Evolutionary conservation across 2,113 vertebrate genomes (phyloP).

Genomic region (Clarias macrocephalus): DNA sequence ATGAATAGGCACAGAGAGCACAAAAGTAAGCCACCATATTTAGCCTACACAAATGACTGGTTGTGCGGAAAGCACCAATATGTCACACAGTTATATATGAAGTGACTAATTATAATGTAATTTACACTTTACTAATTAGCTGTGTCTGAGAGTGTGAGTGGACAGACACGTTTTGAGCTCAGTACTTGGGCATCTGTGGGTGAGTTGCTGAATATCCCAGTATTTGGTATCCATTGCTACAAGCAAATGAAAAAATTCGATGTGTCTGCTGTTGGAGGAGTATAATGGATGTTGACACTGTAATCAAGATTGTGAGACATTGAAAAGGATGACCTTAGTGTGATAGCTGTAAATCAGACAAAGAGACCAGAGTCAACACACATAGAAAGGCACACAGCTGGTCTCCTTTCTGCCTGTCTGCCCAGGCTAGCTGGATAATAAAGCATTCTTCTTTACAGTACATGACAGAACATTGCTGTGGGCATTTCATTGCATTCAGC

Average conservation of each 20-base stretch:
- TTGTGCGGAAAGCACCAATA: not conserved
- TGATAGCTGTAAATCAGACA: constrained; percentile 9
- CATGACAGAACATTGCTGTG: constrained; percentile 13
- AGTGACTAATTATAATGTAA: not conserved
- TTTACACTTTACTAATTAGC: not conserved
- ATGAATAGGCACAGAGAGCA: not conserved
- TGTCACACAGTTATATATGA: not conserved
- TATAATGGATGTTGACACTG: constrained; percentile 50
- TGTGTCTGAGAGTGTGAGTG: constrained; percentile 1
- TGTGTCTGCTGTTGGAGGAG: constrained; percentile 34
- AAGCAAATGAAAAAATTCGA: constrained; percentile 17
- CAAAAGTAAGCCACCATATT: not conserved
- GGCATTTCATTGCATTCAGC: constrained; percentile 8
- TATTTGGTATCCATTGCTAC: constrained; percentile 20
- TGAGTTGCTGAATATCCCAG: constrained; percentile 19
- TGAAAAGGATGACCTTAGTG: constrained; percentile 23
- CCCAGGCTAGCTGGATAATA: constrained; percentile 12
- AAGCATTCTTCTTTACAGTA: constrained; percentile 18
- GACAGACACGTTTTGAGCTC: not conserved
- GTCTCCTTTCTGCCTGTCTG: constrained; percentile 20
- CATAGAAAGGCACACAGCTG: not conserved
- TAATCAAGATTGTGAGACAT: constrained; percentile 49
- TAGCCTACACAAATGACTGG: not conserved
- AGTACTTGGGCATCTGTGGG: not conserved
- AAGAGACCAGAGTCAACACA: constrained; percentile 27